Conservation (phyloP, 30 jellyfish, hydroid and myxozoan species). For the Nemopilema nomurai region DNA sequence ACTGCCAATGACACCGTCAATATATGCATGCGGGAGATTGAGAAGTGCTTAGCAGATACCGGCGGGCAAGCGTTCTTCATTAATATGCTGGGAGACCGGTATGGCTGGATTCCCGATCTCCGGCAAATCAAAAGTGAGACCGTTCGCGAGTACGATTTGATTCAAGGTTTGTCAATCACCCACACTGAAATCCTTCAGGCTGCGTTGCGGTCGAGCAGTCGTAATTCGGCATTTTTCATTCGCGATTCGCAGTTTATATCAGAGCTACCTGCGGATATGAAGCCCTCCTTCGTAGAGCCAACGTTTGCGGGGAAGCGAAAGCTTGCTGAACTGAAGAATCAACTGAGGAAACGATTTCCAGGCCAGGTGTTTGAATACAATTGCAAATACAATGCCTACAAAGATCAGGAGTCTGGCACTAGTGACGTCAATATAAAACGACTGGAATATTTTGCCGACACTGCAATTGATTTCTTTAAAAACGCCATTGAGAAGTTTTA, state of each 20-base stretch:
- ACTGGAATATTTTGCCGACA: constrained; percentile 70
- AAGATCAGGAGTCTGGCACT: not conserved
- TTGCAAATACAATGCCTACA: constrained; percentile 24
- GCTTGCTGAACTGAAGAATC: constrained; percentile 51
- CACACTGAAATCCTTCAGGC: constrained; percentile 87
- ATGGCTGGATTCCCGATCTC: constrained; percentile 86
- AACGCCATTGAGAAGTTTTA: constrained; percentile 47
- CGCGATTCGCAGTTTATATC: constrained; percentile 52
- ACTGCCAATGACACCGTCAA: constrained; percentile 69
- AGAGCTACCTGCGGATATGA: constrained; percentile 49
- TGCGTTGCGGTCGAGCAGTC: constrained; percentile 73
- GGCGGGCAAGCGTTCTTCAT: constrained; percentile 89
- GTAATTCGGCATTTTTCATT: constrained; percentile 70
- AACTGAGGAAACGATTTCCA: constrained; percentile 65
- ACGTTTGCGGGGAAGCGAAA: constrained; percentile 48
- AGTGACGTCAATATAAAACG: constrained; percentile 45
- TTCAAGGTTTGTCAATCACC: constrained; percentile 72
- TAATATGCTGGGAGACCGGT: constrained; percentile 83
- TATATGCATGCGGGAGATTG: constrained; percentile 79
- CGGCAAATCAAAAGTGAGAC: constrained; percentile 19
- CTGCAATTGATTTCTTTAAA: constrained; percentile 61
- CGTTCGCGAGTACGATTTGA: constrained; percentile 48
- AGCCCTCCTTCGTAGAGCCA: constrained; percentile 45
- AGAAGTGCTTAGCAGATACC: constrained; percentile 73
- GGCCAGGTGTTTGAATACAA: constrained; percentile 53